Evolutionary conservation across 2,113 vertebrate species (phyloP), one percentile per base, ranked within the genome.

Genomic region (Phalacrocorax brasilianus): DNA sequence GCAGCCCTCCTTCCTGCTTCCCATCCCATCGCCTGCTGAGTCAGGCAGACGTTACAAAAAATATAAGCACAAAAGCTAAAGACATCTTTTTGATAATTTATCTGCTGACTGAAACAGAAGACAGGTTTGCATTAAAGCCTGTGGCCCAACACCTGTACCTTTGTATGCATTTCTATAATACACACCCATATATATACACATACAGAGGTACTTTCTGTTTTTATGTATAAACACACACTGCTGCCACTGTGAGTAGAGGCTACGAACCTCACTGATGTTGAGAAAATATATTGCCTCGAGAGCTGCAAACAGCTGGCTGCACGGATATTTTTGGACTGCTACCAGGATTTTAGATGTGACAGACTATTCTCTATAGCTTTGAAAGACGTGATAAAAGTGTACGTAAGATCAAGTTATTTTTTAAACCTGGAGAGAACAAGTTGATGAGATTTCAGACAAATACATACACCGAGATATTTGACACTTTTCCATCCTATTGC

Each of bases 261-360:
- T 38, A 45, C 14, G 11, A 76, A 65, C 38, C 47, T 53, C 76
- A 50, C 12, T 17, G 38, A 66, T 26, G 50, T 0, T 8, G 9
- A 45, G 44, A 87, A 73, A 73, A 62, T 5, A 61, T 5, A 30
- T 5, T 40, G 47, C 35, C 55, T 50, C 71, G n/a, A 49, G 63
- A 74, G 83, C 90, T 71, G 65, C 85, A 63, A 80, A 79, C 85
- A 94, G 75, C 95, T 94, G 88, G 68, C 79, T 77, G 78, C 55
- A 30, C 2, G 24, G 85, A 3, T 90, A 79, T 91, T 91, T 93
- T 8, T 88, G 85, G 82, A 84, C n/a, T 65, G 38, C 84, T 55
- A 42, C 91, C 82, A 95, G 67, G 67, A 90, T 65, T 94, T 88
- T 16, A 66, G 62, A 72, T 45, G 67, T 38, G 63, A 88, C 88